Evolutionary conservation across 2,888 invertebrate species (phyloP), one percentile per base, ranked within the genome.

Genomic region (Phaedon cochleariae): DNA sequence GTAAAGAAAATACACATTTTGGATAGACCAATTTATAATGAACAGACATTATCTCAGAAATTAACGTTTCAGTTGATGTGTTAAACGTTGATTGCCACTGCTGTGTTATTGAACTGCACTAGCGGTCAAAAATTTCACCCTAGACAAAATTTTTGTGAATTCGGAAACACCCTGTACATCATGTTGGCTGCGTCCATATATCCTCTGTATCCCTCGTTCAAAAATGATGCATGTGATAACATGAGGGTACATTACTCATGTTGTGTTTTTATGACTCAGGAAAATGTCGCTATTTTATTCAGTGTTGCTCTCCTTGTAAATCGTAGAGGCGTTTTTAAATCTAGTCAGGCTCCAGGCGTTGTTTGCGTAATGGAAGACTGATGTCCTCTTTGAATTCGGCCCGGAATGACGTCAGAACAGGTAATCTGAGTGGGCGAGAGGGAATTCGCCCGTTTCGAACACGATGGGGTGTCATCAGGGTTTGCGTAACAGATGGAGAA

Each of bases 321-420:
- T 51, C 15, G n/a, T 51, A 6, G 29, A 26, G 26, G 26, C n/a
- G 1, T 31, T 12, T 0, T 6, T 4, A 10, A 41, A 15, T 22
- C n/a, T 34, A 9, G 34, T 10, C n/a, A 10, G 37, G 31, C 22
- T 3, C n/a, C 34, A 18, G 34, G 34, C 2, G 26, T 17, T 46
- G 46, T 46, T 57, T 57, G 45, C 15, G 26, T 58, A 46, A 58
- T 46, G 26, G 2, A 15, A 45, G 46, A 46, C 12, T 45, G n/a
- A 18, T 58, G 58, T 58, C 21, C 21, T 9, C 15, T 15, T 6
- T 41, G 5, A 54, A 54, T 7, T 17, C 7, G n/a, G n/a, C n/a
- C 31, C 10, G 17, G 26, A 52, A 31, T 29, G 31, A 31, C 31
- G 52, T 52, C 26, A 26, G 29, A 18, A 6, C 1, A 20, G 17